Percentiles rank a stretch among this genome's conserved stretches.
phyloP scores from a whole-genome alignment of 2,113 vertebrate genomes.

The Zootoca vivipara region DNA sequence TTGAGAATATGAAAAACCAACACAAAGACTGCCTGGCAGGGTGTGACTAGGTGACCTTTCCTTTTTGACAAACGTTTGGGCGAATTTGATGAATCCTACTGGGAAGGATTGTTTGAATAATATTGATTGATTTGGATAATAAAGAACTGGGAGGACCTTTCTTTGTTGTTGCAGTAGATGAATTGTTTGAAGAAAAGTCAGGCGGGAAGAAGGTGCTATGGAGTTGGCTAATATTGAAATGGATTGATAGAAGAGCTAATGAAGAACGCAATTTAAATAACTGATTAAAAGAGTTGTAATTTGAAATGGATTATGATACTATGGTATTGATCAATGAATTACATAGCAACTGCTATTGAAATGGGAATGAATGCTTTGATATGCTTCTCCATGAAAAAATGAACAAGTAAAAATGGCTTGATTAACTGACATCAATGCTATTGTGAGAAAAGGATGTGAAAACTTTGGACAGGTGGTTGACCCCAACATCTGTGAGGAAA shows the following conservation, averaged over 20 bases:
- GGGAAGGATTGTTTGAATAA: not conserved
- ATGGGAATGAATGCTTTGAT: not conserved
- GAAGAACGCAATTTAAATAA: not conserved
- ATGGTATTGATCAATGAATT: not conserved
- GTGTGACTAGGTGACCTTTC: not conserved
- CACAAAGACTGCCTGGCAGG: not conserved
- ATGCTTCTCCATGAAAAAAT: not conserved
- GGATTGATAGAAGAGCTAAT: not conserved
- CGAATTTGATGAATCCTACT: not conserved
- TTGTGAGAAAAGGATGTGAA: not conserved
- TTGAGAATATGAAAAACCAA: not conserved
- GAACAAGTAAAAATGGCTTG: not conserved
- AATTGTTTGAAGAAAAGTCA: not conserved
- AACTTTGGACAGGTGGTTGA: not conserved
- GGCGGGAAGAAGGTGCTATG: not conserved
- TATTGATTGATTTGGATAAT: no score
- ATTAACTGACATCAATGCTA: not conserved
- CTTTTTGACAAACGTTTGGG: not conserved
- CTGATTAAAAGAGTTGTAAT: not conserved
- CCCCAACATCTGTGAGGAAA: not conserved
- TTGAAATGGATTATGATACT: not conserved
- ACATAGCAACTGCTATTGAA: not conserved
- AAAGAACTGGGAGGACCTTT: not conserved
- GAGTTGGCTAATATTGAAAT: not conserved
- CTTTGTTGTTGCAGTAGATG: not conserved